Percentiles rank a stretch among this genome's conserved stretches.
Conservation (phyloP, 2,888 invertebrate genomes). For the Xylota segnis region DNA sequence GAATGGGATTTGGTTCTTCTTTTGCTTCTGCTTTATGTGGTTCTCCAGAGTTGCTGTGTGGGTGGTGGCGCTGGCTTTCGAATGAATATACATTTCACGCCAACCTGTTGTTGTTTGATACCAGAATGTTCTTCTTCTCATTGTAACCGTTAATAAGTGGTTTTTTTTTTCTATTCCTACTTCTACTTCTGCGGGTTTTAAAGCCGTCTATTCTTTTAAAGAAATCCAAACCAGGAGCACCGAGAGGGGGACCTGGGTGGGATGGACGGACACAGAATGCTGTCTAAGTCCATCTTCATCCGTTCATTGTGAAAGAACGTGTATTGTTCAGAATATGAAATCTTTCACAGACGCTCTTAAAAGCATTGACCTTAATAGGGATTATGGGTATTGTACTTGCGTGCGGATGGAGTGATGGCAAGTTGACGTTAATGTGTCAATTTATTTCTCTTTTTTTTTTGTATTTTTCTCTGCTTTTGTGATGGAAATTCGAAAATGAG, state of each 20-base stretch:
- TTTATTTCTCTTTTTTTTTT: conserved; percentile 5
- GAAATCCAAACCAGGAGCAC: conserved; percentile 9
- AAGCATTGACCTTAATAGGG: conserved; percentile 70
- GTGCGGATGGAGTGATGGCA: conserved; percentile 15
- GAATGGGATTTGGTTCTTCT: conserved; percentile 35
- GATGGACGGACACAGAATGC: conserved; percentile 1
- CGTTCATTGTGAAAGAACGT: conserved; percentile 59
- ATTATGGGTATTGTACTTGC: conserved; percentile 3
- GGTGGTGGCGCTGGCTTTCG: conserved; percentile 36
- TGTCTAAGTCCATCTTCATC: conserved; percentile 54
- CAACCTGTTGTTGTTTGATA: conserved; percentile 55
- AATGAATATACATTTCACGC: conserved; percentile 60
- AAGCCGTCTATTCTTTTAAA: conserved; percentile 37
- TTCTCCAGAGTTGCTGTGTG: neutral
- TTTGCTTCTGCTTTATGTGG: conserved; percentile 1
- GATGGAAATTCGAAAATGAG: conserved; percentile 23
- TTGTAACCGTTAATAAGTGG: conserved; percentile 61
- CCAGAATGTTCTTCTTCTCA: conserved; percentile 30
- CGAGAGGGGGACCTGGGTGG: neutral
- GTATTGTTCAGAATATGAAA: conserved; percentile 60
- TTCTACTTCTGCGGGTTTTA: neutral
- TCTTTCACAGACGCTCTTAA: conserved; percentile 45
- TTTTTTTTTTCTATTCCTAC: neutral
- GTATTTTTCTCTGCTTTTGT: conserved; percentile 4
- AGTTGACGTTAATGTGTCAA: conserved; percentile 49